phyloP scores from a whole-genome alignment of 1,140 invertebrate genomes.

The Lasioglossum baleicum region DNA sequence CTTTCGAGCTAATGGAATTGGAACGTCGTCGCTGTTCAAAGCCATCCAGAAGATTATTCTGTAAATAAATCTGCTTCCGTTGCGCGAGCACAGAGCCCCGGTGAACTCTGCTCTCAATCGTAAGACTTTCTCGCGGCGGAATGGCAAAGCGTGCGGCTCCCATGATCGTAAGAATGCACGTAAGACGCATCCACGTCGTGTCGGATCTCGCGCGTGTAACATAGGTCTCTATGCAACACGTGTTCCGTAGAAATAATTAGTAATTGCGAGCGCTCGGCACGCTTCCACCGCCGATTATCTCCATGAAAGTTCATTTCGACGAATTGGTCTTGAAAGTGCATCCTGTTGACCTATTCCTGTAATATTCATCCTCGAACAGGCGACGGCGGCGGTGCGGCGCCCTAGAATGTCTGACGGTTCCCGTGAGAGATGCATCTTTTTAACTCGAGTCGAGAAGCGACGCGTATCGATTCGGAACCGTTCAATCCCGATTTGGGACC shows the following conservation, averaged over 20 bases:
- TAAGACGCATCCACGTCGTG: conserved; percentile 5
- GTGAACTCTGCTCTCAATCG: background rate
- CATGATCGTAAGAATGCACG: conserved; percentile 8
- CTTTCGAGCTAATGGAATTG: too few relatives aligned
- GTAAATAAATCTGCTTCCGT: background rate
- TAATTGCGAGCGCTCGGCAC: background rate
- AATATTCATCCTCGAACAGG: too few relatives aligned
- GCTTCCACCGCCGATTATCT: background rate
- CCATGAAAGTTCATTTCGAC: conserved; percentile 12
- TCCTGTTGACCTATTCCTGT: conserved; percentile 4
- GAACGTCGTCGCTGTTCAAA: background rate
- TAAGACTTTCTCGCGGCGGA: conserved; percentile 28
- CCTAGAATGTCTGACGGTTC: too few relatives aligned
- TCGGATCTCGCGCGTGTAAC: too few relatives aligned
- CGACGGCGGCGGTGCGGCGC: too few relatives aligned
- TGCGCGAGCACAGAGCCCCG: background rate
- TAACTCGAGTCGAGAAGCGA: too few relatives aligned
- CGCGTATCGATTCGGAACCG: too few relatives aligned
- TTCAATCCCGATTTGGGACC: too few relatives aligned
- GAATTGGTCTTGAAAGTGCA: conserved; percentile 11
- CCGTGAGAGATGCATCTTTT: too few relatives aligned
- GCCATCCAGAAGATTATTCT: background rate
- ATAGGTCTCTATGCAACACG: background rate
- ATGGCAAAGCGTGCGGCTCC: conserved; percentile 2
- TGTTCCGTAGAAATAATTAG: conserved; percentile 14